Evolutionary conservation across 2,888 invertebrate species (phyloP).

Genomic region (Hirtodrosophila cameraria): DNA sequence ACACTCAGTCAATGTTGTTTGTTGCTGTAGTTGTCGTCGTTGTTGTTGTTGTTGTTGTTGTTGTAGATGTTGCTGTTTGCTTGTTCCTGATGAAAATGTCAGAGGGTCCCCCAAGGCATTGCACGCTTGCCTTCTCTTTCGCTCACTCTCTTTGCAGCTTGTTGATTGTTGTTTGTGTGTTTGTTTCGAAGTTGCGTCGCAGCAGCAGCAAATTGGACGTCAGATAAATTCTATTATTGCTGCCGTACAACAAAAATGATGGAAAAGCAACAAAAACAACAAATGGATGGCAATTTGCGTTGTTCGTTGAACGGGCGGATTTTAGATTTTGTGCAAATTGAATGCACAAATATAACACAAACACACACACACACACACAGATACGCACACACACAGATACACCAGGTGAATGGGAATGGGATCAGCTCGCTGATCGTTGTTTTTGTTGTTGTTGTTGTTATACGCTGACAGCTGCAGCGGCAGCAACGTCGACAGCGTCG

Average conservation of each 20-base stretch:
- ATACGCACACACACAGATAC: conserved; percentile 11
- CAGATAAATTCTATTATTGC: conserved; percentile 73
- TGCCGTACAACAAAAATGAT: conserved; percentile 21
- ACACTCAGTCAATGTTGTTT: conserved; percentile 33
- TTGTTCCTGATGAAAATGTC: conserved; percentile 68
- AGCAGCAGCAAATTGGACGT: conserved; percentile 37
- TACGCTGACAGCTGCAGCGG: conserved; percentile 39
- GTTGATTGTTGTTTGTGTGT: conserved; percentile 35
- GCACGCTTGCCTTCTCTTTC: conserved; percentile 51
- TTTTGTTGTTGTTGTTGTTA: conserved; percentile 24
- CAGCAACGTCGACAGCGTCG: conserved; percentile 36
- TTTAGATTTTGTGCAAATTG: conserved; percentile 61
- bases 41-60: conserved; percentile 21
- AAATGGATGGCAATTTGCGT: conserved; percentile 70
- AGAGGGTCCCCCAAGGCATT: conserved; percentile 74
- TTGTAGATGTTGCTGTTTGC: conserved; percentile 33
- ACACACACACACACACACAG: conserved; percentile 24
- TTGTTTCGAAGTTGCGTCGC: conserved; percentile 41
- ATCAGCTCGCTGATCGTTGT: conserved; percentile 29
- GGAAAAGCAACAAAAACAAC: conserved; percentile 32
- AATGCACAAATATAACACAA: conserved; percentile 61
- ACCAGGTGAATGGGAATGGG: conserved; percentile 44
- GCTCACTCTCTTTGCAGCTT: conserved; percentile 10
- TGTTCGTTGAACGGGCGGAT: conserved; percentile 62
- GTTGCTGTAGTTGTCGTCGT: conserved; percentile 5